Evolutionary conservation across 2,888 invertebrate species (phyloP).

Genomic region (Schrankia costaestrigalis): DNA sequence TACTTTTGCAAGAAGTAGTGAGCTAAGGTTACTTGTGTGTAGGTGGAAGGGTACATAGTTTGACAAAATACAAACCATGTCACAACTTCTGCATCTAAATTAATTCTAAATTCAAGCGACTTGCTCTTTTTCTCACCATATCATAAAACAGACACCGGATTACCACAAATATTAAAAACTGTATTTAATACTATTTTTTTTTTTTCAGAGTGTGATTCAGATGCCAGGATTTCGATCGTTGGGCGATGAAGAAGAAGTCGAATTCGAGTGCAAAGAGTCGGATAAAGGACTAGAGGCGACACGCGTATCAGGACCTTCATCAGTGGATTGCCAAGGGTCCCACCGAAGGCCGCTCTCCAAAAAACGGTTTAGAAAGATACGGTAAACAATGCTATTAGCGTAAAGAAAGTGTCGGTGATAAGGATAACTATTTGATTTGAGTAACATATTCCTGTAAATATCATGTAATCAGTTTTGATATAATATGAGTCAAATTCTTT

Average conservation of each 20-base stretch:
- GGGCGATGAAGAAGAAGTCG: conserved; percentile 93
- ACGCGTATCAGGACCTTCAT: conserved; percentile 88
- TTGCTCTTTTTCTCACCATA: no score
- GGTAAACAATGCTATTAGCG: conserved; percentile 70
- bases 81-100: no score
- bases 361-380: conserved; percentile 91
- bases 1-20: no score
- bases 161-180: background rate
- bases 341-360: conserved; percentile 89
- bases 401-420: conserved; percentile 15
- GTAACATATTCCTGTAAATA: no score
- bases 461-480: no score
- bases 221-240: conserved; percentile 94
- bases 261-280: conserved; percentile 91
- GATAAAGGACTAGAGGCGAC: conserved; percentile 94
- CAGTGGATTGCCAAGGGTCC: conserved; percentile 90
- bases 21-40: no score
- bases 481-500: no score
- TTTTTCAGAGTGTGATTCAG: conserved; percentile 91
- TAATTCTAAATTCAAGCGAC: no score
- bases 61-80: no score
- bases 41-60: no score
- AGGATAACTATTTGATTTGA: no score
- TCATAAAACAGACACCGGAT: no score
- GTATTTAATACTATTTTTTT: background rate